Conservation (phyloP, 1,140 invertebrate genomes). For the Platyura marginata region DNA sequence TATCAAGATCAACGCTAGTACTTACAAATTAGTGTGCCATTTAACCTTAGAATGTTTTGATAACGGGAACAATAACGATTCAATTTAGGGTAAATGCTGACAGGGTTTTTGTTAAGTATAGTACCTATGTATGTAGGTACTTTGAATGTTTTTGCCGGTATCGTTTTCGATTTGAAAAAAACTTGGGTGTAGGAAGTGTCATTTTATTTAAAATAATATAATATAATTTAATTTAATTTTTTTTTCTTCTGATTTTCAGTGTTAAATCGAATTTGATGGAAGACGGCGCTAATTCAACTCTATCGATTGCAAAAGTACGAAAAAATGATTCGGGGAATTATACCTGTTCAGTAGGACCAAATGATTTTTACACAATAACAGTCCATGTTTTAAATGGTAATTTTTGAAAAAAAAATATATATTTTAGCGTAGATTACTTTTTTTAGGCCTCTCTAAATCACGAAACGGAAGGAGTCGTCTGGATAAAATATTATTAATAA, state of each 20-base stretch:
- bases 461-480: neutral
- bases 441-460: neutral
- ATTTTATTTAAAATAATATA: too few species aligned
- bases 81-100: too few species aligned
- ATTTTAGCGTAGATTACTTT: neutral
- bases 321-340: constrained; percentile 4
- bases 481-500: neutral
- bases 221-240: neutral
- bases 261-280: constrained; percentile 3
- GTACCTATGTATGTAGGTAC: too few species aligned
- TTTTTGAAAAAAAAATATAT: too few species aligned
- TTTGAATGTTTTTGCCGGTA: too few species aligned
- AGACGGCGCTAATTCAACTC: constrained; percentile 5
- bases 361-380: constrained; percentile 3
- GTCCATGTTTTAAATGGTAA: constrained; percentile 5
- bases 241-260: neutral
- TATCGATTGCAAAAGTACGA: constrained; percentile 3
- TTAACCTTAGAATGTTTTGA: too few species aligned
- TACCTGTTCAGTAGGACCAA: constrained; percentile 5
- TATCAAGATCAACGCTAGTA: too few species aligned
- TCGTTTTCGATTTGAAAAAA: too few species aligned
- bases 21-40: too few species aligned
- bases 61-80: too few species aligned
- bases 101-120: too few species aligned
- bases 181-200: too few species aligned